A percentile compares a stretch with the other conserved stretches of the same genome.
Evolutionary conservation across 2,888 invertebrate genomes (phyloP).

Genomic region (Pseudococcus viburni): DNA sequence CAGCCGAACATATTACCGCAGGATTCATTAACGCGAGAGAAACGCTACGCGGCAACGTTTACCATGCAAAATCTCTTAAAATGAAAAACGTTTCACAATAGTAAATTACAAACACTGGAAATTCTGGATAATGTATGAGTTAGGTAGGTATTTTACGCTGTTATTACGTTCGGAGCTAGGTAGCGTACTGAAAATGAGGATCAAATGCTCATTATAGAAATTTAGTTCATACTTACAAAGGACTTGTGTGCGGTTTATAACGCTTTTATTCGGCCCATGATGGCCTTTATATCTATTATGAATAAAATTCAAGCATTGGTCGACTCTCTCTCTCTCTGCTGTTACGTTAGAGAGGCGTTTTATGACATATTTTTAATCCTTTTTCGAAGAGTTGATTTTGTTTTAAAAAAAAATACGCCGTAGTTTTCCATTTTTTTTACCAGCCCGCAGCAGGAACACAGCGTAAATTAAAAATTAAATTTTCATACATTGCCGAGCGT

Average conservation of each 20-base stretch:
- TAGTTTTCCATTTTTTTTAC: not conserved
- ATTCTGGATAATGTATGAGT: conserved; percentile 15
- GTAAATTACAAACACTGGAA: conserved; percentile 21
- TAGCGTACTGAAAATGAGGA: conserved; percentile 7
- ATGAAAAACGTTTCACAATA: conserved; percentile 16
- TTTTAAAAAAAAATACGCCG: not conserved
- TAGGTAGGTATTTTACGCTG: conserved; percentile 9
- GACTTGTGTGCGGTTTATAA: conserved; percentile 16
- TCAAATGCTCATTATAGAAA: conserved; percentile 21
- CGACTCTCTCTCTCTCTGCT: not conserved
- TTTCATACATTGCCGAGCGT: not conserved
- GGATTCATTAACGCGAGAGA: not conserved
- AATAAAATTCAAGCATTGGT: conserved; percentile 11
- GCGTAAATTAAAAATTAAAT: not conserved
- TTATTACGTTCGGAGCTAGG: not conserved
- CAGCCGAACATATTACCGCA: conserved; percentile 8
- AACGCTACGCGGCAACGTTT: not conserved
- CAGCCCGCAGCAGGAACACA: not conserved
- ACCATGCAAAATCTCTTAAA: conserved; percentile 18
- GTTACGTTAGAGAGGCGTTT: not conserved
- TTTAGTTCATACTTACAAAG: conserved; percentile 16
- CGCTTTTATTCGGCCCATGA: conserved; percentile 11
- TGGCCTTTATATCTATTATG: not conserved
- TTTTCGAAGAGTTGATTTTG: not conserved
- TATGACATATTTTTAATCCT: conserved; percentile 11